Conservation (phyloP, 37 sponge, comb jelly and placozoan species). For the Eunapius fragilis region DNA sequence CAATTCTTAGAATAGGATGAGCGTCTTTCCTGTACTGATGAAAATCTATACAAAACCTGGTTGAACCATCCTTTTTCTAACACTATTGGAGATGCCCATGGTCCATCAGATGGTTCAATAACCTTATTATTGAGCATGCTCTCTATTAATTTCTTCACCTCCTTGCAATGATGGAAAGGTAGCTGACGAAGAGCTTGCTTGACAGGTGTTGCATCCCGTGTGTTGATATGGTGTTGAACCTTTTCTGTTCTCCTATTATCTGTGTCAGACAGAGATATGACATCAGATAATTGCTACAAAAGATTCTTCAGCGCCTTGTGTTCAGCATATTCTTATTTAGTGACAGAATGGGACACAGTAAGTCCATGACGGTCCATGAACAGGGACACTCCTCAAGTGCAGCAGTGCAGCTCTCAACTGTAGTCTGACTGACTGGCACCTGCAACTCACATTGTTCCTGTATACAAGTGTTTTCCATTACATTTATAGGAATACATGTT, state of each 20-base stretch:
- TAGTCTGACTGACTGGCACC: not conserved
- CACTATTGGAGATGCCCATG: slow-evolving; percentile 55
- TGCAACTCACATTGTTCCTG: not conserved
- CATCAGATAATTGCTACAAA: not conserved
- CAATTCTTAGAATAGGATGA: too few species aligned
- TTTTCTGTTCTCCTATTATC: not conserved
- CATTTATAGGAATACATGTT: too few species aligned
- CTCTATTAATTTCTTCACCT: slow-evolving; percentile 12
- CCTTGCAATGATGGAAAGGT: not conserved
- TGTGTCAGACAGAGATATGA: not conserved
- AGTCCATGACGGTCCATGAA: not conserved
- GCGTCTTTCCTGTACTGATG: not conserved
- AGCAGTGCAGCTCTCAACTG: not conserved
- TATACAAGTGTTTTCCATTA: not conserved
- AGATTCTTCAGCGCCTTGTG: not conserved
- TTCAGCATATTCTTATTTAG: not conserved
- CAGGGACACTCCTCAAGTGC: not conserved
- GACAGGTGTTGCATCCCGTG: slow-evolving; percentile 7
- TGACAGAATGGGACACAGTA: not conserved
- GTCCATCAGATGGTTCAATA: slow-evolving; percentile 12
- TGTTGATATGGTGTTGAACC: slow-evolving; percentile 9
- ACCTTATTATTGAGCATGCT: slow-evolving; percentile 9
- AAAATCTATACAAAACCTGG: not conserved
- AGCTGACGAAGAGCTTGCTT: slow-evolving; percentile 4
- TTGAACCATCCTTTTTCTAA: not conserved